Evolutionary conservation across 2,113 vertebrate species (phyloP).

Genomic region (Laticauda laticaudata): DNA sequence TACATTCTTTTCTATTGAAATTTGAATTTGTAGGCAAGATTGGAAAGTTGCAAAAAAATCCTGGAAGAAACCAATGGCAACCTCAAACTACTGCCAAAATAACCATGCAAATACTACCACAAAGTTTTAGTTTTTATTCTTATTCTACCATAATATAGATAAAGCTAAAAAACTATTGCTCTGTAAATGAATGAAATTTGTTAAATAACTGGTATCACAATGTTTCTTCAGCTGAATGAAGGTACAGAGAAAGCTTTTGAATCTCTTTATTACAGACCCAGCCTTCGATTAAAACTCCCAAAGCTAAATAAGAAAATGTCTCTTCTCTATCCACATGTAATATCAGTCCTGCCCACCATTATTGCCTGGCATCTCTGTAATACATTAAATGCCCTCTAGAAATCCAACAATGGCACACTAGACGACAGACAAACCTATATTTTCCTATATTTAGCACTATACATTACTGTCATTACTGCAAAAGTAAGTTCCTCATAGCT

Average conservation of each 20-base stretch:
- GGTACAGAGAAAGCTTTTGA: not conserved
- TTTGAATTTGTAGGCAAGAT: not conserved
- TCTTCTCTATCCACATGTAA: not conserved
- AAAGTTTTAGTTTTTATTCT: not conserved
- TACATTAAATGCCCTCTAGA: not conserved
- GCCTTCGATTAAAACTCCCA: not conserved
- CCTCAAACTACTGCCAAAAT: not conserved
- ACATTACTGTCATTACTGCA: slow-evolving; percentile 14
- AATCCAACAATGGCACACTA: not conserved
- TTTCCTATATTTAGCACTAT: slow-evolving; percentile 1
- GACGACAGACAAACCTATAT: not conserved
- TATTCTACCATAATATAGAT: not conserved
- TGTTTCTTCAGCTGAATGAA: not conserved
- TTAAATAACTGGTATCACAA: not conserved
- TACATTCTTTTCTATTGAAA: not conserved
- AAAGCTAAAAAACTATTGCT: not conserved
- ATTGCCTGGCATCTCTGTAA: not conserved
- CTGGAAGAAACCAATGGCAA: not conserved
- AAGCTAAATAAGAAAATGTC: not conserved
- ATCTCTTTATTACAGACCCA: not conserved
- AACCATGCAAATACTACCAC: not conserved
- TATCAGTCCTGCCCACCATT: not conserved
- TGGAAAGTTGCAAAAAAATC: not conserved
- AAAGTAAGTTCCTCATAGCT: slow-evolving; percentile 13
- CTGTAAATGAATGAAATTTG: not conserved